Base-by-base conservation (phyloP, 2,113 vertebrate genomes). In the Aviceda subcristata region DNA sequence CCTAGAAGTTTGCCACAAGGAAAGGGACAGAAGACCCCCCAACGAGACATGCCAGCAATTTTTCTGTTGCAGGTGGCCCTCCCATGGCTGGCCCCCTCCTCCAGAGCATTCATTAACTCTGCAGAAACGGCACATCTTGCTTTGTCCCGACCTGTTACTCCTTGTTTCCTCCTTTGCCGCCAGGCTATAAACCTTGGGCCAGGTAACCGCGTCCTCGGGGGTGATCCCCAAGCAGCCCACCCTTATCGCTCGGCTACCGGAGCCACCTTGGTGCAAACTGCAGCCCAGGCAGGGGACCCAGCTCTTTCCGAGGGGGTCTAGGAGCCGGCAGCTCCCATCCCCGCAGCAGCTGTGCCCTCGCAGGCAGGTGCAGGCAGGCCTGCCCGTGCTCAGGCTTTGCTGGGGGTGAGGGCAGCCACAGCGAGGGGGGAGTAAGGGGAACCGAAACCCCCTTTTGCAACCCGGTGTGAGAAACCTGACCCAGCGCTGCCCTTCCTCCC, bases 161-260 rank as follows among this genome's bases (percentile, higher is more conserved):
- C 26, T 39, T 13, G 3, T 76, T 80, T 29, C 11, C 15, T 20
- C 48, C 59, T 69, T 48, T 22, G 32, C 68, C 64, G 24, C 36
- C 51, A 14, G 41, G 18, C 43, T 62, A 19, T 11, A 34, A 72
- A 46, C n/a, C 60, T 46, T 13, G 38, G 43, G 34, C 18, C 22
- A 26, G 62, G 57, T 46, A 62, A 29, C 4, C 9, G 5, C 43
- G 15, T 46, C 41, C 66, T 46, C 2, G 2, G 23, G 17, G 9
- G 2, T 12, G 43, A 17, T 78, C 38, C 30, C 55, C 27, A 3
- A 69, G 66, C 39, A 39, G 32, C 2, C 43, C 53, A 24, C 3
- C 1, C 38, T 72, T 23, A 21, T 30, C 22, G 1, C 19, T 67
- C 7, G 0, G 8, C 6, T 50, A 11, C 36, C 7, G 0, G 63